phyloP scores from a whole-genome alignment of 2,113 vertebrate genomes.

The Rostratula benghalensis region DNA sequence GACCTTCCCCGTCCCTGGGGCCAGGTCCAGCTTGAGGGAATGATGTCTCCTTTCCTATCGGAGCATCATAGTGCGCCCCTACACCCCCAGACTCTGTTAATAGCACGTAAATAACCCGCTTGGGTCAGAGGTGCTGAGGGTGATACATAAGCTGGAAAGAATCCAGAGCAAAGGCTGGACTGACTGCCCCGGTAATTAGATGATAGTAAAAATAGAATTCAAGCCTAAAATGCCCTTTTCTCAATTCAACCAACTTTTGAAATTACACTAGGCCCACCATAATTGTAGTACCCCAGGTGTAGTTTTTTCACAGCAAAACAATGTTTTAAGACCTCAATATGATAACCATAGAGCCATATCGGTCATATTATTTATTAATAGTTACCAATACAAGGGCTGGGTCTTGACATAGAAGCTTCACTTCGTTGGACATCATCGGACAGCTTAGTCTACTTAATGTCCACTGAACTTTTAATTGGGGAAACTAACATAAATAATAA shows the following conservation, averaged over 20 bases:
- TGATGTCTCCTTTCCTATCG: rapidly evolving
- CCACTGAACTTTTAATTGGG: neutral
- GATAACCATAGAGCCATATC: neutral
- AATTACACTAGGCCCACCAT: neutral
- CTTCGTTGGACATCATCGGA: rapidly evolving
- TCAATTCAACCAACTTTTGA: neutral
- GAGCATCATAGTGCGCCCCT: neutral
- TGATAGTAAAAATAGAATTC: neutral
- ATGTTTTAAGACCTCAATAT: neutral
- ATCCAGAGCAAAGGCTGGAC: neutral
- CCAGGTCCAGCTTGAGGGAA: neutral
- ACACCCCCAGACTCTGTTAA: neutral
- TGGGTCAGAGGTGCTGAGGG: neutral
- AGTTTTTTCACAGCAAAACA: neutral
- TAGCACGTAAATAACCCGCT: neutral
- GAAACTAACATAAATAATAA: neutral
- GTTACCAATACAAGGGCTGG: neutral
- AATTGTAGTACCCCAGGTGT: neutral
- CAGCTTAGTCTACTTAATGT: neutral
- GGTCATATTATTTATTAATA: neutral
- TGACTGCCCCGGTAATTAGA: neutral
- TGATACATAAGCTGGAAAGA: neutral
- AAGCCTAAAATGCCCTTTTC: neutral
- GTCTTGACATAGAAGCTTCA: neutral
- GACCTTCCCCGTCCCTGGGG: neutral